A percentile compares a stretch with the other conserved stretches of the same genome.
These are phyloP conservation scores for Chascanopsetta lugubris DNA, from an alignment of 2,113 vertebrate species.

Conservation along the genomic window DNA sequence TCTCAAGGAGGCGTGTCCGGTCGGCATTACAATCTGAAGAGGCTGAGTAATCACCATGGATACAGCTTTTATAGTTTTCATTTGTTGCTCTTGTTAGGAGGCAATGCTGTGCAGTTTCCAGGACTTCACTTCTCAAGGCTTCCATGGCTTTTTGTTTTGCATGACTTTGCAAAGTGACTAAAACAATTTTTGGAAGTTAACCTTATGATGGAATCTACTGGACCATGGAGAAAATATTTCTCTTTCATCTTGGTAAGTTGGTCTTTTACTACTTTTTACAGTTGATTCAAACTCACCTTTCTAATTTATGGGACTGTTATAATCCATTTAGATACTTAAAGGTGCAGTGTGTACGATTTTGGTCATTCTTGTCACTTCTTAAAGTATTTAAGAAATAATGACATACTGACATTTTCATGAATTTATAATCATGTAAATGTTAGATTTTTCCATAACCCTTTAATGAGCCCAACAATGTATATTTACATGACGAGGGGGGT, in stretches of 20 bases:
- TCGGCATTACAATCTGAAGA: constrained; percentile 54
- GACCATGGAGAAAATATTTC: constrained; percentile 28
- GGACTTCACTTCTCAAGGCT: constrained; percentile 25
- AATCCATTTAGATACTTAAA: not conserved
- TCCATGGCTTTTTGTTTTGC: constrained; percentile 9
- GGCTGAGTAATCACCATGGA: constrained; percentile 60
- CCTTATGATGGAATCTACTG: constrained; percentile 57
- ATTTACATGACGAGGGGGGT: too few relatives aligned
- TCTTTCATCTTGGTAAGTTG: constrained; percentile 63
- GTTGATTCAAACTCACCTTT: too few relatives aligned
- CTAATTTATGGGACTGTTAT: not conserved
- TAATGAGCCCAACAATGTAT: too few relatives aligned
- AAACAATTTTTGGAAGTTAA: constrained; percentile 12
- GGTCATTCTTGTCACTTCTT: too few relatives aligned
- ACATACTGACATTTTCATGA: too few relatives aligned
- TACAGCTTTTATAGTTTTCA: constrained; percentile 59
- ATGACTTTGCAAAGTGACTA: constrained; percentile 11
- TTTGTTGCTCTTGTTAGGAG: constrained; percentile 33
- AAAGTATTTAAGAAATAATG: too few relatives aligned
- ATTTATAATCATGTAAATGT: too few relatives aligned
- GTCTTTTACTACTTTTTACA: not conserved
- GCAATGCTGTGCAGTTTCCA: constrained; percentile 24
- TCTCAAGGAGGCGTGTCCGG: constrained; percentile 63
- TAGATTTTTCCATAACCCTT: too few relatives aligned
- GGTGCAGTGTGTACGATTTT: too few relatives aligned